Conservation (phyloP, 2,888 invertebrate species). For the Agrochola lota region DNA sequence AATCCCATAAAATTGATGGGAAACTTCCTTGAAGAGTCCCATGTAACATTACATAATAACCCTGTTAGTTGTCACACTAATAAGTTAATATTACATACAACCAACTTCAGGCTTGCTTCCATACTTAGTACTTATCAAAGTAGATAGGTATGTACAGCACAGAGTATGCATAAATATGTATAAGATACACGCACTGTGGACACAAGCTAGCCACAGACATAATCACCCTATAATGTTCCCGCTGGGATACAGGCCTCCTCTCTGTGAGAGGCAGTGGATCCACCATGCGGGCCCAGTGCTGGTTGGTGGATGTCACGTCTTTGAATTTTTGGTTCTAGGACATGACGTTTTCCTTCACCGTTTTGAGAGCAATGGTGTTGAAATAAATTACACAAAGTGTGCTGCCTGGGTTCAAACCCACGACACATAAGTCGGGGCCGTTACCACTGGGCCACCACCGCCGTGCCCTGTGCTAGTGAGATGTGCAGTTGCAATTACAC, state of each 20-base stretch:
- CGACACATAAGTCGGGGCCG: no score
- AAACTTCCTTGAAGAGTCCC: slow-evolving; percentile 35
- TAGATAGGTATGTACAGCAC: slow-evolving; percentile 41
- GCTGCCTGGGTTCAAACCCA: no score
- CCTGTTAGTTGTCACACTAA: slow-evolving; percentile 28
- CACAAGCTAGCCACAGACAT: background rate
- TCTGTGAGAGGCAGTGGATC: no score
- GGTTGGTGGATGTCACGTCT: no score
- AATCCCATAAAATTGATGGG: slow-evolving; percentile 18
- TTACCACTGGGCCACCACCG: no score
- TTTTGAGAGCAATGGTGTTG: no score
- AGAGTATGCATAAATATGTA: slow-evolving; percentile 12
- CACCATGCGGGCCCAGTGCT: no score
- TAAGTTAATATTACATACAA: slow-evolving; percentile 38
- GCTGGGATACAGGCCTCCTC: no score
- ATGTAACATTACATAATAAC: slow-evolving; percentile 17
- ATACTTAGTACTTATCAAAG: slow-evolving; percentile 41
- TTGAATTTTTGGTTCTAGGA: no score
- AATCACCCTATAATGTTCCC: no score
- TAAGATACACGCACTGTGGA: slow-evolving; percentile 11
- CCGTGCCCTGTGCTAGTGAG: background rate
- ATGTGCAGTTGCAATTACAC: slow-evolving; percentile 16
- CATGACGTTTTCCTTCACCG: no score
- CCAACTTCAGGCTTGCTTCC: slow-evolving; percentile 36
- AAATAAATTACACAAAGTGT: no score